Evolutionary conservation across 2,113 vertebrate genomes (phyloP).

Genomic region (Lipotes vexillifer): DNA sequence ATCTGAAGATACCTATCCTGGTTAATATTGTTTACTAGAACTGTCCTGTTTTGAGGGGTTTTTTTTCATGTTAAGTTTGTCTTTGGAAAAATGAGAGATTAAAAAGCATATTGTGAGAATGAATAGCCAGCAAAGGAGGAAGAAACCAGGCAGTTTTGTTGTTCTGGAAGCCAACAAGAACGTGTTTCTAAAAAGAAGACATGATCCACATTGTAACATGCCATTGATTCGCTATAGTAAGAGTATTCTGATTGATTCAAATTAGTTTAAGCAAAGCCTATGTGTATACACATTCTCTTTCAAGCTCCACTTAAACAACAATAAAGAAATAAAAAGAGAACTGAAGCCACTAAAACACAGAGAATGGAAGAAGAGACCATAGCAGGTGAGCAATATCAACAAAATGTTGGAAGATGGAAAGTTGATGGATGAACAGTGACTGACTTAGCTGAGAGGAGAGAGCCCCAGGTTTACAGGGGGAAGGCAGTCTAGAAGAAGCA

Average conservation of each 20-base stretch:
- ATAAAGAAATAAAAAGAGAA: neutral
- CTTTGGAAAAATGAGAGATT: neutral
- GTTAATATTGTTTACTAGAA: neutral
- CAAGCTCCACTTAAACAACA: neutral
- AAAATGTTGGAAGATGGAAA: conserved; percentile 2
- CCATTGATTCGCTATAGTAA: neutral
- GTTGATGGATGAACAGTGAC: neutral
- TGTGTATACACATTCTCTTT: neutral
- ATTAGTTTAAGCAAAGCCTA: neutral
- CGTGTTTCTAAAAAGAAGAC: neutral
- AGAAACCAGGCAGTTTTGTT: neutral
- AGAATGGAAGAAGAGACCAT: neutral
- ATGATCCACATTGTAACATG: neutral
- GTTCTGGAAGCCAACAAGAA: neutral
- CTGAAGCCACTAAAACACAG: neutral
- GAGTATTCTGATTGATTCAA: neutral
- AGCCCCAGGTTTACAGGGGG: neutral
- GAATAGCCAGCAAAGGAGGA: neutral
- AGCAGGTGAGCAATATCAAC: neutral
- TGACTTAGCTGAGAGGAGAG: neutral
- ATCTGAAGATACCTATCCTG: neutral
- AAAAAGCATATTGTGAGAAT: neutral
- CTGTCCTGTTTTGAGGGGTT: neutral
- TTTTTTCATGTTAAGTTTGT: neutral
- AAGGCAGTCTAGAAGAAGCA: neutral